Conservation (phyloP, 2,113 vertebrate species). For the Acrocephalus kingi region DNA sequence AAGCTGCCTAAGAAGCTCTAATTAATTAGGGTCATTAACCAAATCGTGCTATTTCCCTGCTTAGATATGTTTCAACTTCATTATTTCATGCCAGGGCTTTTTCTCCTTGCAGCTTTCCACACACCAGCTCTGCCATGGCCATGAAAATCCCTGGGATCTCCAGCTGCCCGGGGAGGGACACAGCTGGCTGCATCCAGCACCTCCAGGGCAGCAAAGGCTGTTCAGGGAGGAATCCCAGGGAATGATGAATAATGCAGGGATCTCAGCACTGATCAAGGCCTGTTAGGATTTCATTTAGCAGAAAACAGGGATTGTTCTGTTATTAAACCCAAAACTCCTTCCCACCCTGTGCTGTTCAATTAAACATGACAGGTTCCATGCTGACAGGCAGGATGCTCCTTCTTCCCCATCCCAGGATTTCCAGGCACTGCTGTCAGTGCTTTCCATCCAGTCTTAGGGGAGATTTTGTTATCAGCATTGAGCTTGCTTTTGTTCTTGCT, state of each 20-base stretch:
- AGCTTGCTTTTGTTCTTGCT: neutral
- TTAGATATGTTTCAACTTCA: neutral
- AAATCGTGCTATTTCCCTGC: neutral
- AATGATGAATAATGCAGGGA: neutral
- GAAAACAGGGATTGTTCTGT: neutral
- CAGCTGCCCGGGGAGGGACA: neutral
- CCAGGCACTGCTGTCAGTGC: neutral
- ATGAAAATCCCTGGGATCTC: neutral
- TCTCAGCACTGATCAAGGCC: neutral
- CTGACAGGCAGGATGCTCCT: neutral
- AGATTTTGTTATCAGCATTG: neutral
- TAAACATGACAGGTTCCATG: fast-evolving
- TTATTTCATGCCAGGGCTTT: neutral
- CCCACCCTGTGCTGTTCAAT: neutral
- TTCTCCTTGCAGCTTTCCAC: neutral
- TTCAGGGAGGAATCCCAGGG: neutral
- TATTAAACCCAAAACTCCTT: neutral
- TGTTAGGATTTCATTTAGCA: neutral
- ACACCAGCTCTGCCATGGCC: neutral
- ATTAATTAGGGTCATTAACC: neutral
- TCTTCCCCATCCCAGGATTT: neutral
- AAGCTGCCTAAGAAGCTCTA: neutral
- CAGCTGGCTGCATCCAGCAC: neutral
- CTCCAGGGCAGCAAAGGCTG: neutral
- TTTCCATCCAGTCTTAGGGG: neutral